Evolutionary conservation across 2,113 vertebrate species (phyloP), one percentile per base, ranked within the genome.

Genomic region (Aplodontia rufa): DNA sequence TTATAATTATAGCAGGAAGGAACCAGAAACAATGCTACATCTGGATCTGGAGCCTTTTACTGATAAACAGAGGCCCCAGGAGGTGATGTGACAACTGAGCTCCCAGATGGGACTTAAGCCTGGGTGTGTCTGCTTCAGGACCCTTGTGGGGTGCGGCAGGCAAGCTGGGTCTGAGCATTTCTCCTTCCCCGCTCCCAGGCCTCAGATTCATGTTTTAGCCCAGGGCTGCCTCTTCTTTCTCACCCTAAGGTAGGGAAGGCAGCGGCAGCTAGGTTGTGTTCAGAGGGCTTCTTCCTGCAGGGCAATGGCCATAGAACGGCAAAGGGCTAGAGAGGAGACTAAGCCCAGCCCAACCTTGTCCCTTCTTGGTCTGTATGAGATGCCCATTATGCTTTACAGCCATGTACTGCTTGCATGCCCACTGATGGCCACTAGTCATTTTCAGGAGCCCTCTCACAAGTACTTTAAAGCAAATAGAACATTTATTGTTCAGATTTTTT

Each of bases 391-490:
- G 66, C 30, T 4, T 30, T 42, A 14, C 5, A 10, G 6, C 58
- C 10, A 20, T 6, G 2, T 69, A 26, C 49, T 8, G 1, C 51
- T 6, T 40, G 35, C 69, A 37, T 12, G 49, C 51, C 37, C 72
- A 13, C 64, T 32, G 8, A 20, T 7, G 0, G 6, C 53, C 28
- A 5, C 13, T 11, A 42, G 45, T 72, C 60, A 47, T 2, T 28
- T 49, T 58, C 14, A 4, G 1, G 80, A 55, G 20, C 28, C 51
- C 45, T 75, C 74, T 86, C 91, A 76, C 53, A 78, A 35, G 79
- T 42, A 87, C 49, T 84, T 96, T 97, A 98, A 97, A 96, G 95
- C 97, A 97, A 98, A 97, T 97, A 97, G 97, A 97, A 97, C 97
- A 97, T 98, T 97, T 98, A 97, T 97, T 97, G 87, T 97, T 98